Evolutionary conservation across 2,888 invertebrate genomes (phyloP).

Genomic region (Mythimna ferrago): DNA sequence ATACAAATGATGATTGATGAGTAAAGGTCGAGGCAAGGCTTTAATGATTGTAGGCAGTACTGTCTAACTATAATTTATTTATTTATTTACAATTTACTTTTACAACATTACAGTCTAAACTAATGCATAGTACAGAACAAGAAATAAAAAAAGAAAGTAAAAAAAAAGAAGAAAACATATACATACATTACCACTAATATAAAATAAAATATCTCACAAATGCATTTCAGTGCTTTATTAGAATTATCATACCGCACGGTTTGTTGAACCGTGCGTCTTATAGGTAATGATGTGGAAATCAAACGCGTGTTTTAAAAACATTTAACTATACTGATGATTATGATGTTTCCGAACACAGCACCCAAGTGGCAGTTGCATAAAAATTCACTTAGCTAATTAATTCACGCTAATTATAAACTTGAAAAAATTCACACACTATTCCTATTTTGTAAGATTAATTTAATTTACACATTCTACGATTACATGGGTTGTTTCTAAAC

Average conservation of each 20-base stretch:
- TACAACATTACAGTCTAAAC: no score
- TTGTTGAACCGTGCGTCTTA: constrained; percentile 23
- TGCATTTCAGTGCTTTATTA: neutral
- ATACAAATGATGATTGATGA: constrained; percentile 11
- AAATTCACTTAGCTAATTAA: constrained; percentile 47
- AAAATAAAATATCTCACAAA: neutral
- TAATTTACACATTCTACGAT: constrained; percentile 57
- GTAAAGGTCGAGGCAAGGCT: constrained; percentile 18
- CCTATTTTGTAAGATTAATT: constrained; percentile 58
- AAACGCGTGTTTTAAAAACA: constrained; percentile 25
- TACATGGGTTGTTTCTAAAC: constrained; percentile 53
- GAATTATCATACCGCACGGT: constrained; percentile 10
- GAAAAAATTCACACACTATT: constrained; percentile 60
- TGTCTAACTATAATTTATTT: neutral
- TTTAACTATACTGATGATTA: neutral
- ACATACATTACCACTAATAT: no score
- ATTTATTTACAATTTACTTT: no score
- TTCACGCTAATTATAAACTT: constrained; percentile 54
- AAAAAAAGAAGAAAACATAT: no score
- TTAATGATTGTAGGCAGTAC: neutral
- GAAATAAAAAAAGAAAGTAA: no score
- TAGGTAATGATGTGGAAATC: constrained; percentile 18
- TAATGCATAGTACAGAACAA: no score
- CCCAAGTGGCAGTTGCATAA: constrained; percentile 19
- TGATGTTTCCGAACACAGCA: constrained; percentile 21